Conservation (phyloP, 2,113 vertebrate genomes). For the Melospiza georgiana region DNA sequence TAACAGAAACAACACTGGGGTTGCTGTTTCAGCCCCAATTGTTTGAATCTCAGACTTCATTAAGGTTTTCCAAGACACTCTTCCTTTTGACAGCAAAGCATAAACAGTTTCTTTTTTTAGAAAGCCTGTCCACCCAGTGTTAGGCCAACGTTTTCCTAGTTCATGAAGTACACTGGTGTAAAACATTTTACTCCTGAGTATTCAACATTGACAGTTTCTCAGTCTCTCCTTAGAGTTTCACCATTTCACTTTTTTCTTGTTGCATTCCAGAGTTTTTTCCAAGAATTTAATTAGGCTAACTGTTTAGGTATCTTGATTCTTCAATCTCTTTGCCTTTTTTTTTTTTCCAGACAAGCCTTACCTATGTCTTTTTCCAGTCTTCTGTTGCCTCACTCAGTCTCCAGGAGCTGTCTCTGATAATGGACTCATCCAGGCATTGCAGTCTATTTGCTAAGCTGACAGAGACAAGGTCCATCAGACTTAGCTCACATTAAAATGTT, state of each 20-base stretch:
- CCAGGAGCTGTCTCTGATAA: neutral
- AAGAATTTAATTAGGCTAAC: neutral
- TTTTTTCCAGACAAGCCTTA: neutral
- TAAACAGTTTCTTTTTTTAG: neutral
- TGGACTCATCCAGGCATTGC: neutral
- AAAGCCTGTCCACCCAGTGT: neutral
- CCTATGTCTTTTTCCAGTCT: neutral
- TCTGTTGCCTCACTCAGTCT: neutral
- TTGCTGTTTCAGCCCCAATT: neutral
- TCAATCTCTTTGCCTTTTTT: neutral
- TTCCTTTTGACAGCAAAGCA: neutral
- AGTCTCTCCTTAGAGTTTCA: neutral
- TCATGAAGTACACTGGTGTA: neutral
- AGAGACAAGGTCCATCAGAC: neutral
- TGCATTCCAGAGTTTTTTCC: neutral
- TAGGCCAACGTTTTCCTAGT: neutral
- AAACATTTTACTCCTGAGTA: neutral
- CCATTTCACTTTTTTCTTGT: neutral
- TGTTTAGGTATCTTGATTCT: neutral
- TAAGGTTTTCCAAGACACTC: neutral
- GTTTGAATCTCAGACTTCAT: neutral
- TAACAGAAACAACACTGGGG: neutral
- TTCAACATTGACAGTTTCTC: neutral
- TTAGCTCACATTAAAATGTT: neutral
- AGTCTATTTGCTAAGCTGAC: neutral